phyloP scores from a whole-genome alignment of 2,888 invertebrate species.

The Idaea biselata region DNA sequence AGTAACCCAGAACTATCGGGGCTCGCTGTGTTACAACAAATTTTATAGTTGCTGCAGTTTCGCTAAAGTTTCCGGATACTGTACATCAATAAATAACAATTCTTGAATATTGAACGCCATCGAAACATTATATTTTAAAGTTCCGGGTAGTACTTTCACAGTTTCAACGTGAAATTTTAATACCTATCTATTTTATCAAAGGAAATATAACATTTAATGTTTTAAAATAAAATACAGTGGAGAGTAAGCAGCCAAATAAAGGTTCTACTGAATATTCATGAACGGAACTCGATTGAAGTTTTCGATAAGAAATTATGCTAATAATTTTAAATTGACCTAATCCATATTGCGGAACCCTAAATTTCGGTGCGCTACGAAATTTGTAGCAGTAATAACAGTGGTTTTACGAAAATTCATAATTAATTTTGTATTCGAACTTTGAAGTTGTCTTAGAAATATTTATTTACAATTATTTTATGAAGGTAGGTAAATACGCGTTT shows the following conservation, averaged over 20 bases:
- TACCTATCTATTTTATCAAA: too few relatives aligned
- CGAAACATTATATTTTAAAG: slow-evolving; percentile 48
- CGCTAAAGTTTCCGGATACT: slow-evolving; percentile 53
- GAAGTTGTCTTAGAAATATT: slow-evolving; percentile 4
- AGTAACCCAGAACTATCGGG: slow-evolving; percentile 49
- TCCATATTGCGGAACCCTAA: slow-evolving; percentile 57
- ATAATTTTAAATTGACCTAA: slow-evolving; percentile 71
- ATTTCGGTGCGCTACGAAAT: slow-evolving; percentile 47
- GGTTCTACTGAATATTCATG: slow-evolving; percentile 61
- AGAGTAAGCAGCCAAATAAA: slow-evolving; percentile 49
- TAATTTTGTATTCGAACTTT: slow-evolving; percentile 48
- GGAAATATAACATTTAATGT: too few relatives aligned
- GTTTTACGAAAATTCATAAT: slow-evolving; percentile 54
- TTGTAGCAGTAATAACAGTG: slow-evolving; percentile 42
- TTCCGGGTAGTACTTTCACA: slow-evolving; percentile 10
- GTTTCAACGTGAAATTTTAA: too few relatives aligned
- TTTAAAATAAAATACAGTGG: slow-evolving; percentile 12
- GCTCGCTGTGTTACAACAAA: slow-evolving; percentile 55
- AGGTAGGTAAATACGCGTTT: background rate
- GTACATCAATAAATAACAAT: slow-evolving; percentile 61
- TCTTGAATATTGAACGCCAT: slow-evolving; percentile 49
- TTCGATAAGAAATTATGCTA: slow-evolving; percentile 69
- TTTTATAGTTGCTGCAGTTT: slow-evolving; percentile 49
- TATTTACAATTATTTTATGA: background rate
- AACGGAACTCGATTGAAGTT: slow-evolving; percentile 56